Evolutionary conservation across 2,888 invertebrate species (phyloP).

Genomic region (Zygogramma bicolorata): DNA sequence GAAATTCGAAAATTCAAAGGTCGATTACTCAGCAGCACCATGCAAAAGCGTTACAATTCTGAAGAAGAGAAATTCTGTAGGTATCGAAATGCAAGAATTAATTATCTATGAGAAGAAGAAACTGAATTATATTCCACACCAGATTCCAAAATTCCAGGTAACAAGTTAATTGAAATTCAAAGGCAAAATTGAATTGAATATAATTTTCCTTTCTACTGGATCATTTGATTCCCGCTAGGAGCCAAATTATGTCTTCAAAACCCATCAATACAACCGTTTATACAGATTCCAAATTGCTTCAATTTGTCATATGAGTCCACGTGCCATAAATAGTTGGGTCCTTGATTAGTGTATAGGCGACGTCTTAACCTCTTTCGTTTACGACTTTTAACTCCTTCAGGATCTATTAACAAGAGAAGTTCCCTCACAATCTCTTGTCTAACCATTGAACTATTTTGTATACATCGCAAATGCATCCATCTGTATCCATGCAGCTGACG

Average conservation of each 20-base stretch:
- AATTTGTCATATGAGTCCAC: constrained; percentile 38
- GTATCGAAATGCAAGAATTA: too few relatives aligned
- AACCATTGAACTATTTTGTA: constrained; percentile 13
- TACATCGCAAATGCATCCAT: constrained; percentile 21
- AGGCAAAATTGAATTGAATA: too few relatives aligned
- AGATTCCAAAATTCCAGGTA: background rate
- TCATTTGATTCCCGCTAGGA: constrained; percentile 27
- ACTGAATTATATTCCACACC: background rate
- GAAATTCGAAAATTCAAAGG: too few relatives aligned
- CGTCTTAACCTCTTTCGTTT: constrained; percentile 11
- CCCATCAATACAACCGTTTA: constrained; percentile 36
- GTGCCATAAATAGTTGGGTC: constrained; percentile 41
- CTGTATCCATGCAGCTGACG: constrained; percentile 19
- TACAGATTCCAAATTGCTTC: constrained; percentile 38
- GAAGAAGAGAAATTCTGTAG: too few relatives aligned
- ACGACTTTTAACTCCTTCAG: constrained; percentile 6
- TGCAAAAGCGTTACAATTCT: too few relatives aligned
- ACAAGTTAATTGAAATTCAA: background rate
- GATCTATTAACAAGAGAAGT: background rate
- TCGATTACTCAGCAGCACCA: too few relatives aligned
- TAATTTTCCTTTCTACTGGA: constrained; percentile 13
- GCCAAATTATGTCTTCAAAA: constrained; percentile 37
- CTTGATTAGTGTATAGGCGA: constrained; percentile 25
- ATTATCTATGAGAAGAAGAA: too few relatives aligned
- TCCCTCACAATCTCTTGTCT: constrained; percentile 16